Percentiles rank a stretch among this genome's conserved stretches.
Evolutionary conservation across 2,113 vertebrate genomes (phyloP).

Genomic region (Notarius lentiginosus): DNA sequence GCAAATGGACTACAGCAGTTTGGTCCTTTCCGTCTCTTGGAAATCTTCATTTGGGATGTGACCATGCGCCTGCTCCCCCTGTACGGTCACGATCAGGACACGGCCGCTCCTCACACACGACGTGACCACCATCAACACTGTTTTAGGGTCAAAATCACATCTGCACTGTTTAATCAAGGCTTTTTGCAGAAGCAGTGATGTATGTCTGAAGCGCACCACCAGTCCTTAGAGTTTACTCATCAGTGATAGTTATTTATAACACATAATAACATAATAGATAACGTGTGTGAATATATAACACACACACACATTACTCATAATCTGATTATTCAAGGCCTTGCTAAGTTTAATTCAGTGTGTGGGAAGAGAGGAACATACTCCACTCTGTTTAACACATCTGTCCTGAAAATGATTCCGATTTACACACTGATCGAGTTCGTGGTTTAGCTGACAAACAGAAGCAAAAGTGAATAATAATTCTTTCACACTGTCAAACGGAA

Average conservation of each 20-base stretch:
- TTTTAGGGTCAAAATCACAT: neutral
- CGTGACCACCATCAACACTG: slow-evolving; percentile 1
- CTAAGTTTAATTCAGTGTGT: neutral
- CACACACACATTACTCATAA: neutral
- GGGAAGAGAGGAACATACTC: neutral
- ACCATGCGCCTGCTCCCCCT: slow-evolving; percentile 51
- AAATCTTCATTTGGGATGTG: slow-evolving; percentile 75
- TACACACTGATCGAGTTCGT: neutral
- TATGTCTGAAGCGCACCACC: neutral
- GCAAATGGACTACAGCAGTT: slow-evolving; percentile 66
- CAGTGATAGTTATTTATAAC: neutral
- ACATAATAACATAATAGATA: no score
- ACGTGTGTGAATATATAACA: no score
- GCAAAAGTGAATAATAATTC: neutral
- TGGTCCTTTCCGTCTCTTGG: slow-evolving; percentile 72
- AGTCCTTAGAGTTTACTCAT: neutral
- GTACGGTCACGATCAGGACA: slow-evolving; percentile 54
- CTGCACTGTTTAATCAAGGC: neutral
- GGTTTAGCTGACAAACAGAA: neutral
- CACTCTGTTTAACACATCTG: neutral
- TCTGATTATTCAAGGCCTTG: neutral
- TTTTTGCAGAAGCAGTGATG: neutral
- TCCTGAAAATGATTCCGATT: neutral
- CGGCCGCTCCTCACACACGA: slow-evolving; percentile 42
- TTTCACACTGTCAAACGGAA: neutral